These are phyloP conservation scores for Rhopalosiphum nymphaeae DNA, from an alignment of 2,888 invertebrate genomes.

Conservation along the genomic window DNA sequence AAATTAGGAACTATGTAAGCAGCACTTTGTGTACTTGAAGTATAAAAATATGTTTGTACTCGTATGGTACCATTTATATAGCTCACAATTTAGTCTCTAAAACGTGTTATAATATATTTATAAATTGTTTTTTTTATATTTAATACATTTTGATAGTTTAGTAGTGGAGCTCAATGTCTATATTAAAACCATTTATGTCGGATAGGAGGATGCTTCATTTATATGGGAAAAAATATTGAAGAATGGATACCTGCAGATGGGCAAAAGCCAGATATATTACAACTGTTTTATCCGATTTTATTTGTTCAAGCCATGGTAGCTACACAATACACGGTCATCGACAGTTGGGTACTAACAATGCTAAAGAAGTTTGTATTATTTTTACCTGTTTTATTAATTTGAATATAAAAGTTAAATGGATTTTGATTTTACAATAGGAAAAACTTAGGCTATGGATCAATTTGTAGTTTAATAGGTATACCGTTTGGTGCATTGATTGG, in stretches of 20 bases:
- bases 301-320: slow-evolving; percentile 95
- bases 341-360: slow-evolving; percentile 88
- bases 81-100: too few relatives aligned
- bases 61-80: too few relatives aligned
- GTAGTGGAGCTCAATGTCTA: background rate
- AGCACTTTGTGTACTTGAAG: too few relatives aligned
- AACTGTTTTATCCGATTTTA: slow-evolving; percentile 89
- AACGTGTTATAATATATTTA: too few relatives aligned
- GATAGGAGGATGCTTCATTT: slow-evolving; percentile 77
- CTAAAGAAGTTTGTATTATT: slow-evolving; percentile 79
- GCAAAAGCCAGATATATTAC: slow-evolving; percentile 54
- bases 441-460: slow-evolving; percentile 98
- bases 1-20: too few relatives aligned
- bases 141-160: background rate
- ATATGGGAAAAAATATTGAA: slow-evolving; percentile 82
- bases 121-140: too few relatives aligned
- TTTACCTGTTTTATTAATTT: background rate
- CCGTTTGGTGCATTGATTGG: slow-evolving; percentile 97
- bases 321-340: slow-evolving; percentile 99
- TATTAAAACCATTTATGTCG: background rate
- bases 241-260: slow-evolving; percentile 77
- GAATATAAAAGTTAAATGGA: background rate
- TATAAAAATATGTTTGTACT: too few relatives aligned
- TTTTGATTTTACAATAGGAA: slow-evolving; percentile 72
- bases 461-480: slow-evolving; percentile 98